These are phyloP conservation scores for Lytechinus variegatus DNA, from an alignment of 35 echinoderm and acorn worm species.

Conservation along the genomic window DNA sequence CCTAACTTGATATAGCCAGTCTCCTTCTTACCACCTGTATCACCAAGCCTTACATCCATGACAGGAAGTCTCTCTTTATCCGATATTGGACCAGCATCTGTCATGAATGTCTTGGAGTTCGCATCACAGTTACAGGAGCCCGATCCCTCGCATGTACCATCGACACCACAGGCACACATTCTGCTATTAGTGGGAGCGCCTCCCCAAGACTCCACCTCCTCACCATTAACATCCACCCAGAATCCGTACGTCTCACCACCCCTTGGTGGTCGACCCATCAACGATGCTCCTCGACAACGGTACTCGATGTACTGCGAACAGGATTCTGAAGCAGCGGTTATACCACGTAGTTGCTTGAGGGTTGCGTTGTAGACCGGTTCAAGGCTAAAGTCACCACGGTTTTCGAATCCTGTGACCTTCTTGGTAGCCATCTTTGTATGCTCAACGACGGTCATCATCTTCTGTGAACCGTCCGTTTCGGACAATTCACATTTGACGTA, in stretches of 20 bases:
- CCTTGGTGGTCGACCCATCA: neutral
- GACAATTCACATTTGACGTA: neutral
- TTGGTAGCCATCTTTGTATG: neutral
- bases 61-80: conserved; percentile 61
- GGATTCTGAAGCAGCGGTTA: conserved; percentile 16
- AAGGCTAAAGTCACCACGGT: conserved; percentile 22
- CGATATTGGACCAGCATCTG: conserved; percentile 49
- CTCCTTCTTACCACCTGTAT: conserved; percentile 57
- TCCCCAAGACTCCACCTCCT: conserved; percentile 43
- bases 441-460: neutral
- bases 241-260: conserved; percentile 33
- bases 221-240: conserved; percentile 33
- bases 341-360: neutral
- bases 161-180: conserved; percentile 50
- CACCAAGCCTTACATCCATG: conserved; percentile 58
- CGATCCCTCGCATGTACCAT: neutral
- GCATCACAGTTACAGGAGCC: conserved; percentile 64
- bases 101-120: neutral
- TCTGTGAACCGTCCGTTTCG: neutral
- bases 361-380: conserved; percentile 11
- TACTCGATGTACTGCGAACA: conserved; percentile 52
- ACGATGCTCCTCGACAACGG: conserved; percentile 22
- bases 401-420: conserved; percentile 20
- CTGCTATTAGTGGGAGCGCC: conserved; percentile 55
- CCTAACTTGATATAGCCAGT: conserved; percentile 54